phyloP scores from a whole-genome alignment of 1,140 invertebrate species.

The Lordiphosa collinella region DNA sequence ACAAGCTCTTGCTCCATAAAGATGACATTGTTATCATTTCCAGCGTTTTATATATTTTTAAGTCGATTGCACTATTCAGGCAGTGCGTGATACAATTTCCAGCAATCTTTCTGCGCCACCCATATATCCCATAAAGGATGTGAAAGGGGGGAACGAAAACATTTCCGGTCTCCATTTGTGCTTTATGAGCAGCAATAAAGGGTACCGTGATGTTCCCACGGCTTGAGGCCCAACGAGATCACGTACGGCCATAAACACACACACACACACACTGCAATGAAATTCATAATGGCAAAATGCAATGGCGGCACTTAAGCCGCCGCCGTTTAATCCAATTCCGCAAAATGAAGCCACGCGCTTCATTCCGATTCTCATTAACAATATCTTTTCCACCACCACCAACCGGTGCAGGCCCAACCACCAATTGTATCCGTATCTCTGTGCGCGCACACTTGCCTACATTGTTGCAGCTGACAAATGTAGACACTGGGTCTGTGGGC shows the following conservation, averaged over 20 bases:
- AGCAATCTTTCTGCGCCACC: slow-evolving; percentile 13
- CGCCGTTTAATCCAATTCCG: slow-evolving; percentile 52
- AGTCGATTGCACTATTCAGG: slow-evolving; percentile 39
- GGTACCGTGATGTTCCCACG: slow-evolving; percentile 39
- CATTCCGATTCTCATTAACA: slow-evolving; percentile 8
- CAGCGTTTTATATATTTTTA: slow-evolving; percentile 49
- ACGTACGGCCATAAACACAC: slow-evolving; percentile 57
- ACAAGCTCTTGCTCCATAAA: slow-evolving; percentile 17
- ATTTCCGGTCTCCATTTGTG: slow-evolving; percentile 57
- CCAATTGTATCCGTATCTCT: slow-evolving; percentile 6
- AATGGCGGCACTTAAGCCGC: slow-evolving; percentile 68
- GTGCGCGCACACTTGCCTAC: slow-evolving; percentile 13
- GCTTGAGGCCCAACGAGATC: slow-evolving; percentile 40
- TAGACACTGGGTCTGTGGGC: slow-evolving; percentile 47
- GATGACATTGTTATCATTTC: slow-evolving; percentile 53
- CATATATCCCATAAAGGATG: neutral
- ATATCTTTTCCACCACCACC: slow-evolving; percentile 18
- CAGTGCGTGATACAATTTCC: slow-evolving; percentile 43
- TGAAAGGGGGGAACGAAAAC: slow-evolving; percentile 10
- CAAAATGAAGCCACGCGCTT: slow-evolving; percentile 55
- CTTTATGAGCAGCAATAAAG: slow-evolving; percentile 45
- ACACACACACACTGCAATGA: slow-evolving; percentile 11
- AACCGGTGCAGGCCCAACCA: slow-evolving; percentile 6
- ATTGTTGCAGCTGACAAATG: slow-evolving; percentile 44
- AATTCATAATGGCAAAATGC: slow-evolving; percentile 40